Percentiles rank a stretch among this genome's conserved stretches.
Conservation (phyloP, 2,113 vertebrate species). For the Morone chrysops region DNA sequence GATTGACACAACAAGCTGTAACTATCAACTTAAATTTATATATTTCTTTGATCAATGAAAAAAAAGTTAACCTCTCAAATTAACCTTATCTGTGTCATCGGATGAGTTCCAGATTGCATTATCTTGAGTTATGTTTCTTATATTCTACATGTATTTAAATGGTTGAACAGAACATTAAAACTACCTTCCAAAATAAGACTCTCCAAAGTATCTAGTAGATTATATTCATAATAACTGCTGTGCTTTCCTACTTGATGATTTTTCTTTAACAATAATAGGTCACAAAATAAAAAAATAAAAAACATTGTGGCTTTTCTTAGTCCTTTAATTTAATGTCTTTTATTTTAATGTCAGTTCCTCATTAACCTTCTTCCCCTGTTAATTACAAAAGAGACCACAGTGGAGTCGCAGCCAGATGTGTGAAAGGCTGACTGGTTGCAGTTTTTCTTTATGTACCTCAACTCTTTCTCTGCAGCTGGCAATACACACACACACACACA, state of each 20-base stretch:
- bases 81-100: neutral
- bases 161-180: neutral
- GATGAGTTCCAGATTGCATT: too few species aligned
- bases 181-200: neutral
- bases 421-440: conserved; percentile 31
- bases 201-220: neutral
- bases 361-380: conserved; percentile 58
- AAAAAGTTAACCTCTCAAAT: neutral
- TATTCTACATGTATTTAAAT: neutral
- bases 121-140: neutral
- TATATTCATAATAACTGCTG: neutral
- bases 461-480: conserved; percentile 21
- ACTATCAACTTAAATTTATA: too few species aligned
- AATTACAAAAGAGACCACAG: conserved; percentile 40
- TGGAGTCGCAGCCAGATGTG: conserved; percentile 51
- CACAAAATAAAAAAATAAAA: neutral
- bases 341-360: conserved; percentile 47
- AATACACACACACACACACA: neutral
- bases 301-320: conserved; percentile 27
- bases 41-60: neutral
- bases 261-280: neutral
- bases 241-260: too few species aligned
- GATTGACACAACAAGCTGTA: too few species aligned
- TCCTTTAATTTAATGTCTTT: conserved; percentile 48
- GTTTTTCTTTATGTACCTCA: conserved; percentile 21